These are phyloP conservation scores for Drosophila setifemur DNA, from an alignment of 1,140 invertebrate species.

Conservation along the genomic window DNA sequence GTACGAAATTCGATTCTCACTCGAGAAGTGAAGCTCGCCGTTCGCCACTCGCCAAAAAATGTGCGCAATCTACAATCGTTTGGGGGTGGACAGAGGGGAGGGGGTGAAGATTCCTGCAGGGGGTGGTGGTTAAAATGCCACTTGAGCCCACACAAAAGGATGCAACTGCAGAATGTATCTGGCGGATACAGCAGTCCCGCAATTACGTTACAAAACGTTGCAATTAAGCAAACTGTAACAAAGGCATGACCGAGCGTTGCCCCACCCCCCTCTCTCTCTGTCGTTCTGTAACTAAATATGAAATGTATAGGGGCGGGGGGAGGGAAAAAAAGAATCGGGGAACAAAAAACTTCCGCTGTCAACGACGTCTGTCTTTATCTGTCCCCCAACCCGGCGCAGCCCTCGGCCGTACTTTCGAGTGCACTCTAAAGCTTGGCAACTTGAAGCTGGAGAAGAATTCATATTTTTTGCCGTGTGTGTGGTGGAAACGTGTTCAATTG, in stretches of 20 bases:
- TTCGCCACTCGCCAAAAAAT: constrained; percentile 29
- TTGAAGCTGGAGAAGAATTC: constrained; percentile 39
- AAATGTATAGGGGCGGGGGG: constrained; percentile 3
- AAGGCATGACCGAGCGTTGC: constrained; percentile 38
- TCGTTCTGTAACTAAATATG: constrained; percentile 40
- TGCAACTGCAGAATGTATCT: constrained; percentile 38
- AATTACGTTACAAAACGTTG: constrained; percentile 79
- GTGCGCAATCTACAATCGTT: constrained; percentile 76
- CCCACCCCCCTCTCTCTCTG: neutral
- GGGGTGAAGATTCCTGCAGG: too few relatives aligned
- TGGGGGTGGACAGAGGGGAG: neutral
- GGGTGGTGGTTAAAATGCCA: constrained; percentile 58
- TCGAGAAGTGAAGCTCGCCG: constrained; percentile 32
- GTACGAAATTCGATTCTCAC: constrained; percentile 14
- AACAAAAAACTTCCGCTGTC: constrained; percentile 64
- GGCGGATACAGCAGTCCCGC: constrained; percentile 51
- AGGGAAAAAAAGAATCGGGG: neutral
- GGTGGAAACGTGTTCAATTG: constrained; percentile 81
- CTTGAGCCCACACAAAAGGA: constrained; percentile 62
- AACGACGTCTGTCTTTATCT: constrained; percentile 17
- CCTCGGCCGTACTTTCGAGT: constrained; percentile 27
- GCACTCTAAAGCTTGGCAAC: constrained; percentile 42
- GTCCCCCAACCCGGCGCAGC: neutral
- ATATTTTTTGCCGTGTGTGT: constrained; percentile 57
- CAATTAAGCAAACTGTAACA: constrained; percentile 77